Base-by-base conservation (phyloP, 2,797 vertebrate genomes). In the Malacoraja senta region DNA sequence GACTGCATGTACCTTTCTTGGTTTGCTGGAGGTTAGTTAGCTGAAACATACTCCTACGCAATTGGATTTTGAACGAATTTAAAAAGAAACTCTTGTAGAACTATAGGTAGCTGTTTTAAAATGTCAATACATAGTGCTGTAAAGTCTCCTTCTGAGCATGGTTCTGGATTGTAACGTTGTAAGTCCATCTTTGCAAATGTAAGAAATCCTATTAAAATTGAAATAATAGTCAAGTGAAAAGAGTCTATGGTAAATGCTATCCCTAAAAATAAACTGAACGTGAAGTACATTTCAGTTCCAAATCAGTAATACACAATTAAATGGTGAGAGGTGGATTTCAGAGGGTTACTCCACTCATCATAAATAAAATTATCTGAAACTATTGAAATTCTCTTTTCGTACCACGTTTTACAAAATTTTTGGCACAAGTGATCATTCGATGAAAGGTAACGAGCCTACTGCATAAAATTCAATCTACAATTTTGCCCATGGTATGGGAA, bases 391-490 rank as follows among this genome's bases (percentile, higher is more conserved):
- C 61, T 32, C 84, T 35, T 61, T 92, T 24, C 81, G 44, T 76
- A 32, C 29, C 93, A 95, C 95, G 94, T 95, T 94, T 95, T 93
- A 93, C 95, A 95, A 95, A 94, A 94, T 95, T 93, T 94, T 94
- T 94, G 94, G 81, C 91, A 93, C 93, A 94, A 93, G 93, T 95
- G 95, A 94, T 93, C 94, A 94, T 95, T 95, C 95, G 95, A 94
- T 95, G 95, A 94, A 94, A 95, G 94, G 94, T 95, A 95, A 95
- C 94, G 93, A 88, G 83, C 94, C 95, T 95, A 94, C 94, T 95
- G 95, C 95, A 94, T 93, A 92, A 93, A 93, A 94, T 94, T 95
- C 94, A 94, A 94, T 94, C 94, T 93, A 93, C 35, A 76, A 94
- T 77, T 93, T 94, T n/a, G 95, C 95, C 96, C 95, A 93, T 94